These are phyloP conservation scores for Corythaixoides concolor DNA, from an alignment of 2,113 vertebrate genomes.

Conservation along the genomic window DNA sequence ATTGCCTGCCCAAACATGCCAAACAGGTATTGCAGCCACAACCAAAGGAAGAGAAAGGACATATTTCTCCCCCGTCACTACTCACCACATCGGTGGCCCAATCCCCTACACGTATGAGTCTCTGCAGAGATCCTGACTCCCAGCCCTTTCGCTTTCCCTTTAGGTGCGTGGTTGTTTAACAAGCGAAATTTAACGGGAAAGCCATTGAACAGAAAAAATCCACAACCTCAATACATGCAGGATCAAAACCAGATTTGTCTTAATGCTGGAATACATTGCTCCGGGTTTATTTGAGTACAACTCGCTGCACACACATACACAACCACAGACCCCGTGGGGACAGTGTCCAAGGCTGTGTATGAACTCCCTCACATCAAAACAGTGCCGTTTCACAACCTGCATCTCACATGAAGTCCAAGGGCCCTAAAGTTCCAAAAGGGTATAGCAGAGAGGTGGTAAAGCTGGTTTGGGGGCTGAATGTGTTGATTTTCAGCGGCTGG, in stretches of 20 bases:
- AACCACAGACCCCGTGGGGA: neutral
- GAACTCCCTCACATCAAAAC: neutral
- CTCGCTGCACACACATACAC: rapidly evolving
- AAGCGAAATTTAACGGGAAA: neutral
- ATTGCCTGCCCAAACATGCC: neutral
- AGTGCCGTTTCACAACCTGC: neutral
- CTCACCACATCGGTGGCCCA: neutral
- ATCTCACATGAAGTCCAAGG: neutral
- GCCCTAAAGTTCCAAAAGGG: neutral
- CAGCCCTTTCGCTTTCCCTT: rapidly evolving
- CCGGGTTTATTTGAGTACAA: neutral
- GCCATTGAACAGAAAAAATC: neutral
- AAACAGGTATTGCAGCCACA: neutral
- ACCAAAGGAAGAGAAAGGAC: neutral
- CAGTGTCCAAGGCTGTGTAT: rapidly evolving
- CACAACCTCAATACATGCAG: neutral
- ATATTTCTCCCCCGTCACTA: neutral
- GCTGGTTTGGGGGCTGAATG: neutral
- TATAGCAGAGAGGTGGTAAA: neutral
- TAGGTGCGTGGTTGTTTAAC: neutral
- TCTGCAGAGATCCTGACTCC: neutral
- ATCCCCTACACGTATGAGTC: rapidly evolving
- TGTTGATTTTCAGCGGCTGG: neutral
- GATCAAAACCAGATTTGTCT: neutral
- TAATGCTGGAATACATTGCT: neutral